These are phyloP conservation scores for Oophaga sylvatica DNA, from an alignment of 2,797 vertebrate genomes.

Conservation along the genomic window DNA sequence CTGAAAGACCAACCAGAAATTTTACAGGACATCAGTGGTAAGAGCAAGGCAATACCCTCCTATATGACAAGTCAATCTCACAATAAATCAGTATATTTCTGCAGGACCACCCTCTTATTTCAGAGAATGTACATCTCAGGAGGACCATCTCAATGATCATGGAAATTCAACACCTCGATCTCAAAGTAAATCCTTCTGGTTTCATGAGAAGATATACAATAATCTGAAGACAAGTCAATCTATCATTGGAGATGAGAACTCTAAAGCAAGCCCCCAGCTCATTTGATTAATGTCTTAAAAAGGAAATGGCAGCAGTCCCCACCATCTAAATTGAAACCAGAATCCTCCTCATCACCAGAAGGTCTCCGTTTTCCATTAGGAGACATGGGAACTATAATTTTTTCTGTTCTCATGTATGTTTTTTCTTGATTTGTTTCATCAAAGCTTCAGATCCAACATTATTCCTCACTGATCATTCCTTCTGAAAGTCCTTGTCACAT, in stretches of 20 bases:
- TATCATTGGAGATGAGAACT: background rate
- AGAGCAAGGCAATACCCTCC: background rate
- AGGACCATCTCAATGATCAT: background rate
- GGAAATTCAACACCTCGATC: background rate
- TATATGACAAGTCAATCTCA: background rate
- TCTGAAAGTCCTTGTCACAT: background rate
- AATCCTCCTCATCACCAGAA: background rate
- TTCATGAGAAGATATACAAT: background rate
- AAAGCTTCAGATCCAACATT: background rate
- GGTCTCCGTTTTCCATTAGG: background rate
- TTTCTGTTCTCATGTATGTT: background rate
- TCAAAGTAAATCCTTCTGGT: background rate
- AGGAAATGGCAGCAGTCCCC: background rate
- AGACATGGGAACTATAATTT: background rate
- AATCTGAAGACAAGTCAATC: background rate
- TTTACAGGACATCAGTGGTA: no score
- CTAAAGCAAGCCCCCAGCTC: background rate
- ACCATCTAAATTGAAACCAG: background rate
- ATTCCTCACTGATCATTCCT: background rate
- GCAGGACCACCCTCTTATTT: background rate
- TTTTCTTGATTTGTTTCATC: background rate
- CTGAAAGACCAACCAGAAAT: background rate
- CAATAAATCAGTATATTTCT: background rate
- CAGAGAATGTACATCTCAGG: background rate
- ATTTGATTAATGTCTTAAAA: conserved; percentile 1